Base-by-base conservation (phyloP, 2,888 invertebrate species). In the Temnothorax unifasciatus region DNA sequence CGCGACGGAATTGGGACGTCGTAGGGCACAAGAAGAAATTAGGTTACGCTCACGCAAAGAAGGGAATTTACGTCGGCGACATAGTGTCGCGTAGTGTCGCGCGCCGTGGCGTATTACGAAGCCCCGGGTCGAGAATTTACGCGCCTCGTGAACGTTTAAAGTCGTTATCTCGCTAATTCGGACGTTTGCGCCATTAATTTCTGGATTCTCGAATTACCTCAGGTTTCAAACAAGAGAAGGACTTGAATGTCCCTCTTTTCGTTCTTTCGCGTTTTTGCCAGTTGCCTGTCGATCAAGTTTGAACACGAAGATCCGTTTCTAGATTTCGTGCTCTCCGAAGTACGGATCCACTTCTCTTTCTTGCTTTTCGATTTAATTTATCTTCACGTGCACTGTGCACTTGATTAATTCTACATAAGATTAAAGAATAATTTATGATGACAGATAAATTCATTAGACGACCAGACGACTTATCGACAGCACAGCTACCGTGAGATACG, bases 11-110 rank as follows among this genome's bases (percentile, higher is more conserved):
- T 79, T 71, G 59, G 68, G n/a, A 4, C 47, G 29, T 34, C 69
- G 77, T 68, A 63, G 75, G 75, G 38, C 29, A 21, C 34, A 81
- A 81, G 79, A 81, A 81, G 79, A 81, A 81, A 73, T 81, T 81
- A 69, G 79, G 79, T 81, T 81, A 81, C 68, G 54, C 75, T 75
- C 34, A 77, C 73, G 73, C 59, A 59, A 71, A 81, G 79, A 71
- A 59, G 71, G 59, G 59, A 81, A 81, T 81, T 81, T 73, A 73
- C 79, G 38, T 79, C 71, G 50, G 50, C 73, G 79, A 81, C 73
- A 81, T 81, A 50, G 79, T 81, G n/a, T 81, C 73, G 73, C 52
- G 52, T 75, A 50, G 76, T 52, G 63, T 34, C 73, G 73, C 57
- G 18, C 52, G 15, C 34, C 34, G 69, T 34, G 15, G 29, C 71